Evolutionary conservation across 2,113 vertebrate species (phyloP), one percentile per base, ranked within the genome.

Genomic region (Cygnus buccinator): DNA sequence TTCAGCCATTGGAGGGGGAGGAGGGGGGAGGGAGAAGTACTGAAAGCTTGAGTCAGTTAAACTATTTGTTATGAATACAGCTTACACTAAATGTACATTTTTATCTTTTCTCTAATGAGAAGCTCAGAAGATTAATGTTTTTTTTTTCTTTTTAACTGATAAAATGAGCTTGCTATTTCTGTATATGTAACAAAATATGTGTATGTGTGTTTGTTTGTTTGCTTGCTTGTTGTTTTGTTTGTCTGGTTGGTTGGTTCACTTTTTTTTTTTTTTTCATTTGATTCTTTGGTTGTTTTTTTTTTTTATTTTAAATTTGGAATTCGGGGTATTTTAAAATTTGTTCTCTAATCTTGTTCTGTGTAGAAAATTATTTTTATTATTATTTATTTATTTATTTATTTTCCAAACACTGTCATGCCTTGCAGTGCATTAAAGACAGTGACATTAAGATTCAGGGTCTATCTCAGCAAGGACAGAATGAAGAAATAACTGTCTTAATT

Each of bases 121-220:
- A 33, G 10, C 3, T 50, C 39, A 23, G 9, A 19, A 1, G 7
- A 6, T 3, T 43, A 39, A 33, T 7, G 6, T 48, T 15, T 31
- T 9, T 18, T 25, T 8, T 2, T 59, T 41, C 18, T 41, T 33
- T 55, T 54, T 23, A 5, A 28, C 1, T 74, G 5, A 8, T n/a
- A 62, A 71, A 67, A 31, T 65, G 5, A 71, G 4, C 6, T 74
- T 74, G 2, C 4, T 86, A 23, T 44, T 58, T n/a, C 15, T 71
- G 5, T 48, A 21, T 2, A 33, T 46, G 11, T 44, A 82, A 6
- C 1, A 81, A 88, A 89, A 39, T 10, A 55, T 46, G 7, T 2
- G 81, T 8, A 50, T 46, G 7, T 3, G 84, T 66, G 0, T 2
- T 39, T 12, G 1, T 4, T 11, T 72, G 0, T 5, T 89, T 28